Base-by-base conservation (phyloP, 2,797 vertebrate genomes). In the Phaenicophaeus curvirostris region DNA sequence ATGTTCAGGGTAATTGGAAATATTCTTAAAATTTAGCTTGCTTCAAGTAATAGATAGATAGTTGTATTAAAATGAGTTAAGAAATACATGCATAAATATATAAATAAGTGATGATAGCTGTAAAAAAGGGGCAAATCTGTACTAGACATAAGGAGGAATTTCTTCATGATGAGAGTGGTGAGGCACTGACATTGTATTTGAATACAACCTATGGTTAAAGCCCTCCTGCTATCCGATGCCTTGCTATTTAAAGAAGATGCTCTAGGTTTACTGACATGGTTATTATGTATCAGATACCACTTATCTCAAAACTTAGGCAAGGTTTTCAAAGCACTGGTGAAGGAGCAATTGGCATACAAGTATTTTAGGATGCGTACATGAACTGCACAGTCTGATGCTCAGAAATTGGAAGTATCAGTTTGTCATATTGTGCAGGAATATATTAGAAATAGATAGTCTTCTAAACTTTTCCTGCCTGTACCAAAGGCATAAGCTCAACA, bases 351-450 rank as follows among this genome's bases (percentile, higher is more conserved):
- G 33, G 9, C 30, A 27, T 25, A 24, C 28, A 51, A 50, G 31
- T 31, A 68, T 14, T 6, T 6, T 1, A 62, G 39, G 58, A 42
- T 2, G 0, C 4, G 24, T 33, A 35, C 12, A 13, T 8, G 16
- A 79, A 25, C 39, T 5, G 17, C 23, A 24, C 8, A 11, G 3
- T 24, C 18, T 14, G 21, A 24, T 24, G 21, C 46, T 48, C 21
- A 48, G 46, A 48, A 48, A 48, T 20, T 48, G 21, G 21, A 48
- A 48, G 46, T 48, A 48, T 48, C 21, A 24, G 46, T 48, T 48
- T 31, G 28, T 18, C 61, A n/a, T 62, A 44, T 42, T 85, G 30
- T 50, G 83, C 84, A 67, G 25, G 25, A 50, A 11, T 18, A 41
- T 6, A 51, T 57, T 15, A 71, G 33, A 59, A 83, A 53, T 2